Evolutionary conservation across 2,888 invertebrate species (phyloP), one percentile per base, ranked within the genome.

Genomic region (Halictus ligatus): DNA sequence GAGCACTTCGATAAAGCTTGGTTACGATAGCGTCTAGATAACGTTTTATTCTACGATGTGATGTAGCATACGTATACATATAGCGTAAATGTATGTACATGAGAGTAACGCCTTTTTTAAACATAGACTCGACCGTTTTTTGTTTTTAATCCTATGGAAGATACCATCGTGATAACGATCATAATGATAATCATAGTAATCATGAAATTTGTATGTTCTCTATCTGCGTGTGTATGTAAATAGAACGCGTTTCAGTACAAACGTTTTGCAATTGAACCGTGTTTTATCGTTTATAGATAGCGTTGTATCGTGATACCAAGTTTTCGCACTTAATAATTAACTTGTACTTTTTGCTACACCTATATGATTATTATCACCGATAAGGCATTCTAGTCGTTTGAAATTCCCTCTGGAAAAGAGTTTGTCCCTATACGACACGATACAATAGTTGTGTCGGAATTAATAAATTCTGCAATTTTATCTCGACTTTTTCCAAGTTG

Each of bases 311-410:
- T 67, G 64, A 40, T 80, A 29, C 15, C 40, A 75, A 73, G 48
- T 40, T 67, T 74, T 82, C 25, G 43, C 21, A 74, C 82, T 84
- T 82, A 83, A 69, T 74, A 46, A 2, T 54, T 73, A 29, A 79
- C 76, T 84, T 71, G 64, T 72, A 73, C 75, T 76, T 71, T 71
- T 43, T 48, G 29, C 50, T 75, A 50, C 75, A 29, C 54, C 75
- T 86, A 83, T 60, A 67, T 10, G 40, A 72, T 78, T 84, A 86
- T 86, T 84, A 80, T 58, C 58, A 71, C 60, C 21, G 43, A 78
- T 78, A 86, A 86, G 81, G 76, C 81, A 81, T 85, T 35, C 81
- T 78, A 81, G 75, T 81, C 75, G 67, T 72, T 43, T 48, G 40
- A 5, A 15, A n/a, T 73, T 64, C 15, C 58, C 29, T 64, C 15